These are phyloP conservation scores for Nemoura dubitans DNA, from an alignment of 2,888 invertebrate species.

Conservation along the genomic window DNA sequence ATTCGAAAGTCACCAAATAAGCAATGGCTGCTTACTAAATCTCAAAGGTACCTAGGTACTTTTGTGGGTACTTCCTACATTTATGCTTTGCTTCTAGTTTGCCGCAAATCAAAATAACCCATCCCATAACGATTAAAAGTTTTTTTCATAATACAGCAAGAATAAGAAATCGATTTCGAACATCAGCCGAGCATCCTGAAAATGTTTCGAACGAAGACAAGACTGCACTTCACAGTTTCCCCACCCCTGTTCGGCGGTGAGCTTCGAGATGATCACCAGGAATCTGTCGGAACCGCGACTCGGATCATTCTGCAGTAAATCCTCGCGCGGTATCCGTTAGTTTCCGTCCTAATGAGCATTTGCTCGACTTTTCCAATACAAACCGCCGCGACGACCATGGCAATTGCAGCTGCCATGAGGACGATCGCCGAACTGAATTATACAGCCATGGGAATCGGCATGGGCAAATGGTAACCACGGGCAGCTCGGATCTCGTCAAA, in stretches of 20 bases:
- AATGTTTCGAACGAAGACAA: too few species aligned
- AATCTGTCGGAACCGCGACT: not conserved
- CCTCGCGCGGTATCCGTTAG: not conserved
- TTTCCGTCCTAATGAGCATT: constrained; percentile 7
- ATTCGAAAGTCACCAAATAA: too few species aligned
- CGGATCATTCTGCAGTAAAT: not conserved
- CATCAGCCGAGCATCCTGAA: too few species aligned
- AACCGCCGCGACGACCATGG: not conserved
- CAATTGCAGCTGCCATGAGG: not conserved
- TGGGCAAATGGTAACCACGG: not conserved
- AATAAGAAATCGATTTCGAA: too few species aligned
- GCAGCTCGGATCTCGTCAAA: not conserved
- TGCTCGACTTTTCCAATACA: not conserved
- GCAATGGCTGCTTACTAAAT: too few species aligned
- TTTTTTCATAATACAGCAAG: too few species aligned
- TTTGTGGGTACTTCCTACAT: too few species aligned
- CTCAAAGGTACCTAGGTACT: too few species aligned
- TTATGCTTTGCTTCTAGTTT: too few species aligned
- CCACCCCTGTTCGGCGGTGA: not conserved
- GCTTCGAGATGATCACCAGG: not conserved
- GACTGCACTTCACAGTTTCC: not conserved
- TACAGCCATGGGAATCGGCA: not conserved
- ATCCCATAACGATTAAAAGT: too few species aligned
- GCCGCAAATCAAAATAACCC: too few species aligned
- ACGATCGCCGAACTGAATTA: too few species aligned